Evolutionary conservation across 2,113 vertebrate species (phyloP), one percentile per base, ranked within the genome.

Genomic region (Mesoclemmys tuberculata): DNA sequence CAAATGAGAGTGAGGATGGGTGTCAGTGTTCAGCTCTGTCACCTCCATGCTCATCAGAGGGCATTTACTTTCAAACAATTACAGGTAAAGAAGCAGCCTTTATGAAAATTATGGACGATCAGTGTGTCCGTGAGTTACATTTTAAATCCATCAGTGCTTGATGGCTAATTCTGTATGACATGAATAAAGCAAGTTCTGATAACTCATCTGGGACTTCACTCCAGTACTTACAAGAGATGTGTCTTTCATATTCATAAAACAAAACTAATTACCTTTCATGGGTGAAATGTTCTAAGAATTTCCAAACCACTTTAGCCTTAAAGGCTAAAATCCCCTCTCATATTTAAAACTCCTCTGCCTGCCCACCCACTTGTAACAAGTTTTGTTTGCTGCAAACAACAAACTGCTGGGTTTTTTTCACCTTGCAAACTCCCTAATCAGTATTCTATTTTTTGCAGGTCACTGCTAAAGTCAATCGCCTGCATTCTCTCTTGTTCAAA

Each of bases 241-340:
- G 96, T 96, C 97, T 98, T 97, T 95, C 96, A 98, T 94, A 96
- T 93, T 97, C 96, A 98, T 97, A 97, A 98, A 97, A 98, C 92
- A 97, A 97, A 97, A 95, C 93, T 98, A 97, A 98, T 98, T 97
- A 97, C 97, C 96, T 97, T 98, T 97, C 97, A 98, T 93, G 97
- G 96, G 87, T 97, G 96, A 98, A 96, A 97, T 95, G 95, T 94
- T 97, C 89, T 61, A 92, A 89, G 97, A 95, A 98, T 97, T 97
- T 96, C 96, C 97, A 98, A 97, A 97, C 95, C 93, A 97, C 14
- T 51, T 97, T 97, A 97, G 95, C 96, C 90, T 93, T 94, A 96
- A 96, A 93, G 80, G 96, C 92, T 56, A 94, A 94, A 96, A 94
- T 92, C 87, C 90, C 86, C 86, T 87, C 95, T 89, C 6, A 1